Base-by-base conservation (phyloP, 2,113 vertebrate genomes). In the Triplophysa tibetana region DNA sequence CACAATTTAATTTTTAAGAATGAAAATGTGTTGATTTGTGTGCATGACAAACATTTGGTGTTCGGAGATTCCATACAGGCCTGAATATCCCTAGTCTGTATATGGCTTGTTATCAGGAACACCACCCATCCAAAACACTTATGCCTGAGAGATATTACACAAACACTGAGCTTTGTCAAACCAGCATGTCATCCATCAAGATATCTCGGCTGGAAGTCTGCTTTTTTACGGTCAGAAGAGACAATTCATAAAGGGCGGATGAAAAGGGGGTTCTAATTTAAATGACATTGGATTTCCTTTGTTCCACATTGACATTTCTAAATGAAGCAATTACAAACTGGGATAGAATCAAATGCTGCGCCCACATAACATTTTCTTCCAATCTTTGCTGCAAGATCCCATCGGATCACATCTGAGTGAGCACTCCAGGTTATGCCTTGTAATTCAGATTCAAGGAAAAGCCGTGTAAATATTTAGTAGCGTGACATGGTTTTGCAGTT, bases 241-340 rank as follows among this genome's bases (percentile, higher is more conserved):
- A 9, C 45, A 26, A 19, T 23, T 16, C 8, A 17, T 11, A 14
- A 8, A 9, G 43, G 43, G 43, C 14, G 43, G 14, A 29, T 26
- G 45, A 50, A 14, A 11, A 41, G 23, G 45, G 26, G 45, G 3
- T 48, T 48, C 3, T 52, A 52, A 23, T 24, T 69, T 26, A 69
- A 69, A 69, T 52, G 45, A 52, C 67, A 70, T 19, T 52, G 23
- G 45, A 52, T 70, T 69, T 29, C 13, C 8, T 48, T 68, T 48
- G 21, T 9, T 8, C 50, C 50, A 68, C 23, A 50, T 8, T 69
- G 45, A 9, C 67, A 69, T 69, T 52, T 70, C 67, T 52, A 52
- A 16, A 70, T 26, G 14, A 69, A 29, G 3, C 1, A 69, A 69
- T 69, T 19, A 29, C 67, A 29, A 29, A 29, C 67, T 26, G 8